Evolutionary conservation across 2,888 invertebrate species (phyloP).

Genomic region (Ashinkailepas kermadecensis): DNA sequence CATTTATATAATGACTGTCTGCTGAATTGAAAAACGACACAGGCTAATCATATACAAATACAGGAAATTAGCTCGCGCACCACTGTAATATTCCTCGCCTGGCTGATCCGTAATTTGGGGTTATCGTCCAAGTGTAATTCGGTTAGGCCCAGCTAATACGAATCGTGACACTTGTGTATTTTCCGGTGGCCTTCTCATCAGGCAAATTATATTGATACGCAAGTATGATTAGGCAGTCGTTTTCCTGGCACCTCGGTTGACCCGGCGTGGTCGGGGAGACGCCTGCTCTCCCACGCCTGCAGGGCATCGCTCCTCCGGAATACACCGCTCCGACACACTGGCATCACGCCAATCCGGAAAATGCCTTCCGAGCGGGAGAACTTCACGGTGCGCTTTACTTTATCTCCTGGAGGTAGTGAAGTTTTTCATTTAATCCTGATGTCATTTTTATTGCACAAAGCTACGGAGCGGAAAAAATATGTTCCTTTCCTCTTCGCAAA

Average conservation of each 20-base stretch:
- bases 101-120: not conserved
- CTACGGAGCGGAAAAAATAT: not conserved
- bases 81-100: not conserved
- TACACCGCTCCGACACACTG: not conserved
- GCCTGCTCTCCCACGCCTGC: no score
- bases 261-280: not conserved
- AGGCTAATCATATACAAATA: not conserved
- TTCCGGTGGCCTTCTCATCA: not conserved
- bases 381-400: not conserved
- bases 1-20: not conserved
- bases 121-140: not conserved
- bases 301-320: not conserved
- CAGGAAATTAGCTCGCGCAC: not conserved
- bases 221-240: not conserved
- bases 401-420: not conserved
- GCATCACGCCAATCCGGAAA: not conserved
- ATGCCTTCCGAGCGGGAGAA: not conserved
- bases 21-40: not conserved
- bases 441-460: not conserved
- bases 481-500: not conserved
- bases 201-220: not conserved
- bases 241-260: not conserved
- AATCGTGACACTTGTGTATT: not conserved
- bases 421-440: not conserved
- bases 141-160: not conserved